phyloP scores from a whole-genome alignment of 2,797 vertebrate genomes.

The Buceros bicornis region DNA sequence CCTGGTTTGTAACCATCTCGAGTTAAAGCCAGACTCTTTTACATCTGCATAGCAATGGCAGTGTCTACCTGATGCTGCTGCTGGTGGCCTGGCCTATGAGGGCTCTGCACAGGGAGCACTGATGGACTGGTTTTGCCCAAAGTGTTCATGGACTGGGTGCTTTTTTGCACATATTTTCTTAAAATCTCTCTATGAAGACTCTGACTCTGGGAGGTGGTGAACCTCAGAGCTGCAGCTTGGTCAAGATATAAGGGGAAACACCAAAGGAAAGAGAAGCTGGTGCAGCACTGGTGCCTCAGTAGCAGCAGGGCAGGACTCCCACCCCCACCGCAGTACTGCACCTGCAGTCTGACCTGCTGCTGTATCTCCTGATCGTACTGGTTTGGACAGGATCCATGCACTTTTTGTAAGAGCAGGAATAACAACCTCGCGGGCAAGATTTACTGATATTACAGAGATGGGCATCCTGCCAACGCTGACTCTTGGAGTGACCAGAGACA shows the following conservation, averaged over 20 bases:
- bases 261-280: not conserved
- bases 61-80: not conserved
- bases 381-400: not conserved
- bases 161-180: not conserved
- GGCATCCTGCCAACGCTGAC: not conserved
- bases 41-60: not conserved
- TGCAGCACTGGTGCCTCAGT: not conserved
- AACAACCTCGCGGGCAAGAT: fast-evolving
- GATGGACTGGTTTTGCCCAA: not conserved
- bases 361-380: fast-evolving
- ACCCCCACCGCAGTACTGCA: not conserved
- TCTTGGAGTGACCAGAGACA: not conserved
- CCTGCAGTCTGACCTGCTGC: not conserved
- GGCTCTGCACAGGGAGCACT: not conserved
- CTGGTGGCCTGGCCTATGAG: not conserved
- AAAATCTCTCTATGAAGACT: not conserved
- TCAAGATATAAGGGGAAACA: not conserved
- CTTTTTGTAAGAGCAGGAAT: not conserved
- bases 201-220: not conserved
- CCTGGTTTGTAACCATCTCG: not conserved
- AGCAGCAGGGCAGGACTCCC: not conserved
- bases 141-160: not conserved
- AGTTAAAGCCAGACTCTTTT: not conserved
- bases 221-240: not conserved
- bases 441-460: not conserved